Evolutionary conservation across 2,888 invertebrate genomes (phyloP).

Genomic region (Drosophila rubida): DNA sequence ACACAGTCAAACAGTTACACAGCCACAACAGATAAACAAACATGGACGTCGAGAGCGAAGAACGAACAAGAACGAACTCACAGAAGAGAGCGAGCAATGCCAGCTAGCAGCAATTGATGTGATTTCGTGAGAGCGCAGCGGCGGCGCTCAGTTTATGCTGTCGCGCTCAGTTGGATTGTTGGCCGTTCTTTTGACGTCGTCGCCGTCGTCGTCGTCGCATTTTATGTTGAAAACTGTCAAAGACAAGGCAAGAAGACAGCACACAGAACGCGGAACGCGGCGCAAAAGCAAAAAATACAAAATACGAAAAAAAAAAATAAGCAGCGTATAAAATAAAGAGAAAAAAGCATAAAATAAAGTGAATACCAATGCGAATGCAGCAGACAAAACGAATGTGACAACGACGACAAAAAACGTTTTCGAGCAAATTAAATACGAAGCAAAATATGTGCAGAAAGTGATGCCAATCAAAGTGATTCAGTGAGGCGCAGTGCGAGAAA

Average conservation of each 20-base stretch:
- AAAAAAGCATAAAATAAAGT: slow-evolving; percentile 50
- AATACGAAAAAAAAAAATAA: slow-evolving; percentile 30
- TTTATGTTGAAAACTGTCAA: slow-evolving; percentile 80
- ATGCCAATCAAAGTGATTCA: slow-evolving; percentile 51
- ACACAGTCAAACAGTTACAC: slow-evolving; percentile 38
- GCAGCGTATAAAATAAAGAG: slow-evolving; percentile 30
- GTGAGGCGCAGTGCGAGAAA: slow-evolving; percentile 17
- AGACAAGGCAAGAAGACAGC: slow-evolving; percentile 65
- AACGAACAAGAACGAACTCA: background rate
- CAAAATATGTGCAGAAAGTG: slow-evolving; percentile 65
- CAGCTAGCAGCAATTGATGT: slow-evolving; percentile 16
- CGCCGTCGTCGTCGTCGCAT: slow-evolving; percentile 43
- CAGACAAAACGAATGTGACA: slow-evolving; percentile 77
- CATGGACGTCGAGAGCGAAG: slow-evolving; percentile 47
- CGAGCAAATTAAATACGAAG: slow-evolving; percentile 54
- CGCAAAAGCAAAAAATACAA: slow-evolving; percentile 56
- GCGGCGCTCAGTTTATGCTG: slow-evolving; percentile 66
- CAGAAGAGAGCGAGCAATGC: slow-evolving; percentile 16
- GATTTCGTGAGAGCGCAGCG: slow-evolving; percentile 34
- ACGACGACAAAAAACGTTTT: slow-evolving; percentile 72
- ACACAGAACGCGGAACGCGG: slow-evolving; percentile 49
- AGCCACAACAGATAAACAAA: slow-evolving; percentile 72
- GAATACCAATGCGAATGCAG: slow-evolving; percentile 75
- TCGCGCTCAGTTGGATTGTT: slow-evolving; percentile 56
- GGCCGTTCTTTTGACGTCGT: slow-evolving; percentile 53